Conservation (phyloP, 2,797 vertebrate genomes). For the Sebastes matsubarae region DNA sequence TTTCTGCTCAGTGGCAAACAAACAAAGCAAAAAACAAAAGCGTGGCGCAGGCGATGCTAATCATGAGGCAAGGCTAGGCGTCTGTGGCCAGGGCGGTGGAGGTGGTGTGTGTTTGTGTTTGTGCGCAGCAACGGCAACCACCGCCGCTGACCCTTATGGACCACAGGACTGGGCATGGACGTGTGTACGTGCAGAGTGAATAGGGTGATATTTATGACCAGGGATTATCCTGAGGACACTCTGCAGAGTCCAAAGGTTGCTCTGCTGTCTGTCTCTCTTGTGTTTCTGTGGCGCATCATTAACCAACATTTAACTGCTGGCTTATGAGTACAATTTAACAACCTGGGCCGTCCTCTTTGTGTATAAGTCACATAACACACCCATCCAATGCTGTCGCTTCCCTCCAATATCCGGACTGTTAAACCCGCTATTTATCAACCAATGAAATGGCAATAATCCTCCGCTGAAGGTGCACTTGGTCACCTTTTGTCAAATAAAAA, state of each 20-base stretch:
- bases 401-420: slow-evolving; percentile 56
- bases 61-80: slow-evolving; percentile 71
- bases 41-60: slow-evolving; percentile 65
- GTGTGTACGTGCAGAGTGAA: slow-evolving; percentile 63
- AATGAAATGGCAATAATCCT: slow-evolving; percentile 42
- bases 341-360: slow-evolving; percentile 77
- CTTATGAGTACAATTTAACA: slow-evolving; percentile 86
- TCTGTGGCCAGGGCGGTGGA: slow-evolving; percentile 63
- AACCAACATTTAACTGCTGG: slow-evolving; percentile 83
- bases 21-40: slow-evolving; percentile 84
- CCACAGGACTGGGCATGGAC: slow-evolving; percentile 39
- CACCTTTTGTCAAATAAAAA: slow-evolving; percentile 43
- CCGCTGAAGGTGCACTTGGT: slow-evolving; percentile 48
- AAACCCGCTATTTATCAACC: slow-evolving; percentile 63
- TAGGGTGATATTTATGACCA: slow-evolving; percentile 83
- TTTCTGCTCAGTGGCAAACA: slow-evolving; percentile 83
- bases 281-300: slow-evolving; percentile 85
- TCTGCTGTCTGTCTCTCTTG: slow-evolving; percentile 81
- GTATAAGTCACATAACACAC: slow-evolving; percentile 62
- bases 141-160: slow-evolving; percentile 55
- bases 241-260: slow-evolving; percentile 88
- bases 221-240: slow-evolving; percentile 88
- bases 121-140: slow-evolving; percentile 33
- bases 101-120: slow-evolving; percentile 37
- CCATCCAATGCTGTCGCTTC: slow-evolving; percentile 32